A percentile compares a stretch with the other conserved stretches of the same genome.
Evolutionary conservation across 2,888 invertebrate species (phyloP).

Genomic region (Tanytarsus gracilentus): DNA sequence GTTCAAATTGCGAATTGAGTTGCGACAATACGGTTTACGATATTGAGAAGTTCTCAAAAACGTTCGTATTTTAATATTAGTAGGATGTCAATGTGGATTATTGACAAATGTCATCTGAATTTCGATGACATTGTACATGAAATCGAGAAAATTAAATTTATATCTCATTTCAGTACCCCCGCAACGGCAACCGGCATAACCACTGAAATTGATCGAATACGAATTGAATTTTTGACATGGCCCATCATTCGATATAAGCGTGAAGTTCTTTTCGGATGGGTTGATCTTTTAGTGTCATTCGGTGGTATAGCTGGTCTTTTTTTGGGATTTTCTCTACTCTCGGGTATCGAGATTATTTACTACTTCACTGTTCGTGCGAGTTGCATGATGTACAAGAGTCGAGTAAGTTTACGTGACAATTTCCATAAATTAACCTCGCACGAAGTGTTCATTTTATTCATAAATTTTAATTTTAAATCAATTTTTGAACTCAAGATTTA

Average conservation of each 20-base stretch:
- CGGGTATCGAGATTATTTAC: conserved; percentile 66
- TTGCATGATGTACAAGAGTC: conserved; percentile 43
- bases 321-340: conserved; percentile 61
- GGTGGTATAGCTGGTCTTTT: conserved; percentile 55
- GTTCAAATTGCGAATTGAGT: conserved; percentile 57
- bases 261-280: conserved; percentile 65
- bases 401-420: conserved; percentile 29
- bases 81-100: background rate
- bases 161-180: no score
- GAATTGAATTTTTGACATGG: conserved; percentile 57
- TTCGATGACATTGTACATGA: background rate
- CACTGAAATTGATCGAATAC: background rate
- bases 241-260: conserved; percentile 63
- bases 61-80: conserved; percentile 43
- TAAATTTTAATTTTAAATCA: no score
- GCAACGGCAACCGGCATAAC: no score
- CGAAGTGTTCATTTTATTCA: no score
- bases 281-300: conserved; percentile 59
- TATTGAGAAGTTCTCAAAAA: conserved; percentile 60
- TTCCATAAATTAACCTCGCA: background rate
- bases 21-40: conserved; percentile 69
- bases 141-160: no score
- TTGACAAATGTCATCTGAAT: background rate
- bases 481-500: no score
- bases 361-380: conserved; percentile 56